Conservation (phyloP, 2,888 invertebrate genomes). For the Axea sp. region DNA sequence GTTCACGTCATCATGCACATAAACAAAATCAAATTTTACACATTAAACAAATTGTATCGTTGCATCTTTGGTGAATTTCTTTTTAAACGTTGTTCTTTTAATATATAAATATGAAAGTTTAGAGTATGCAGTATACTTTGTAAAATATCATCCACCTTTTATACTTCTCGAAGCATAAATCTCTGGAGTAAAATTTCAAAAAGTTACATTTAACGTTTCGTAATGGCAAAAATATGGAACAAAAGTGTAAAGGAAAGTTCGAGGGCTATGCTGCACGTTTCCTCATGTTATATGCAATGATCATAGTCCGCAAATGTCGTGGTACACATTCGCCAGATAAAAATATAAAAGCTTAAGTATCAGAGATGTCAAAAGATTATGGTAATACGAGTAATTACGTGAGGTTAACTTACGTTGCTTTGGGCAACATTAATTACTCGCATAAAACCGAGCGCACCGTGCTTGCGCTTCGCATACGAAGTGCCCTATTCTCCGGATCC, state of each 20-base stretch:
- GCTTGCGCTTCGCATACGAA: constrained; percentile 65
- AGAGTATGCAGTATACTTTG: no score
- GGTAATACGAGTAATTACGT: constrained; percentile 65
- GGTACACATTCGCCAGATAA: constrained; percentile 11
- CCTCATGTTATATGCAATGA: constrained; percentile 51
- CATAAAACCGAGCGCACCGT: constrained; percentile 61
- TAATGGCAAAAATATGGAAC: constrained; percentile 40
- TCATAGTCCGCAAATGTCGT: constrained; percentile 32
- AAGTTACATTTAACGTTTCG: constrained; percentile 29
- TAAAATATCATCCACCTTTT: constrained; percentile 12
- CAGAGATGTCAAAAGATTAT: constrained; percentile 63
- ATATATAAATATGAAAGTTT: no score
- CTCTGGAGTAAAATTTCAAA: constrained; percentile 8
- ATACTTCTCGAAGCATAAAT: constrained; percentile 1
- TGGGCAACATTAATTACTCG: constrained; percentile 67
- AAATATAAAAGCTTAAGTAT: constrained; percentile 35
- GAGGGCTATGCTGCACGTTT: constrained; percentile 1
- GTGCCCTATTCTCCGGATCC: constrained; percentile 66
- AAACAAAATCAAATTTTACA: no score
- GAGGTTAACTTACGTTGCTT: constrained; percentile 65
- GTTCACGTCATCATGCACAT: no score
- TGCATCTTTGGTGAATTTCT: no score
- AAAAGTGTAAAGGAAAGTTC: constrained; percentile 15
- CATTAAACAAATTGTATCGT: no score
- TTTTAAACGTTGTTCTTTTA: no score